A percentile compares a stretch with the other conserved stretches of the same genome.
phyloP scores from a whole-genome alignment of 2,888 invertebrate species.

The Branchellion lobata region DNA sequence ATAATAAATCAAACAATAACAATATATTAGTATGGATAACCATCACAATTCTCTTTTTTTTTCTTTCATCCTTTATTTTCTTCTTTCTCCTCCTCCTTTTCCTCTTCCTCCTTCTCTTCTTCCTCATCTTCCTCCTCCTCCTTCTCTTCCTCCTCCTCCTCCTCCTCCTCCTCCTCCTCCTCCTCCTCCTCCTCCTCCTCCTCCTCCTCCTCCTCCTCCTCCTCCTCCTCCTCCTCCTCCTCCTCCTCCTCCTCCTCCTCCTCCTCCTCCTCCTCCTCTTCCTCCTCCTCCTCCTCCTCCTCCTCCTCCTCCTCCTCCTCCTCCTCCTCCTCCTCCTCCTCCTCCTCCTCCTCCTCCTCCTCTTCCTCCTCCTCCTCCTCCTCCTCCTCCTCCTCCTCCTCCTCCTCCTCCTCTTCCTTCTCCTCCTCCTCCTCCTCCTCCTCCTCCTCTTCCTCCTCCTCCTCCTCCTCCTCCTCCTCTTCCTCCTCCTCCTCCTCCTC shows the following conservation, averaged over 20 bases:
- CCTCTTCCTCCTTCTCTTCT: too few species aligned
- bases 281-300: background rate
- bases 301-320: too few species aligned
- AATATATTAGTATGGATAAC: too few species aligned
- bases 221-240: background rate
- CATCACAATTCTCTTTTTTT: background rate
- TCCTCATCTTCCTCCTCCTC: background rate
- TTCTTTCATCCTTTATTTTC: too few species aligned
- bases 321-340: too few species aligned
- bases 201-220: background rate
- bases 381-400: constrained; percentile 61
- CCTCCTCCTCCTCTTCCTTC: background rate
- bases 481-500: too few species aligned
- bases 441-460: background rate
- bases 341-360: background rate
- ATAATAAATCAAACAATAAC: too few species aligned
- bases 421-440: background rate
- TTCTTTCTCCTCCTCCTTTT: background rate
- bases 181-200: background rate
- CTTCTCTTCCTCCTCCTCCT: background rate
- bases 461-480: background rate
- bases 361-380: constrained; percentile 56
- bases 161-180: background rate
- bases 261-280: background rate
- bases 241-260: too few species aligned